Evolutionary conservation across 2,113 vertebrate genomes (phyloP).

Genomic region (Macquaria ambigua): DNA sequence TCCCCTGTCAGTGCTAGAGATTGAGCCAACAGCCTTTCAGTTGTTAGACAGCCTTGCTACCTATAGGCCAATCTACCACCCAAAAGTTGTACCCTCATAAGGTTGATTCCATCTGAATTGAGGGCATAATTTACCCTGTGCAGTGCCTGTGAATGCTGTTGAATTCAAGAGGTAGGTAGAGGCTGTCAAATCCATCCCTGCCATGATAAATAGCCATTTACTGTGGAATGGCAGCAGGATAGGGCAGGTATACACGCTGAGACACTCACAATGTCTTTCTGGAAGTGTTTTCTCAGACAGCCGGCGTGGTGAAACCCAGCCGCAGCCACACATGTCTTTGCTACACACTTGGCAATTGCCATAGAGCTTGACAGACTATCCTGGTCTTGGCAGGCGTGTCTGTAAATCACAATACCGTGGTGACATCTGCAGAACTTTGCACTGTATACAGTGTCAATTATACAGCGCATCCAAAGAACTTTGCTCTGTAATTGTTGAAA

Average conservation of each 20-base stretch:
- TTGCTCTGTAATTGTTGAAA: conserved; percentile 19
- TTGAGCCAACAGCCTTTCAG: conserved; percentile 64
- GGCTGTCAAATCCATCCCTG: conserved; percentile 76
- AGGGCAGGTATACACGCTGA: conserved; percentile 69
- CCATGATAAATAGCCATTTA: conserved; percentile 83
- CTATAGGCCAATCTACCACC: conserved; percentile 67
- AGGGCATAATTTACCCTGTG: conserved; percentile 71
- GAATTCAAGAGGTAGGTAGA: conserved; percentile 61
- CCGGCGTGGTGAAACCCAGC: conserved; percentile 57
- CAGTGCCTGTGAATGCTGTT: conserved; percentile 62
- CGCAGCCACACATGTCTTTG: conserved; percentile 60
- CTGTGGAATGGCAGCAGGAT: conserved; percentile 75
- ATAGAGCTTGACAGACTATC: conserved; percentile 74
- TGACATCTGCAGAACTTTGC: conserved; percentile 69
- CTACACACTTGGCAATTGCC: conserved; percentile 72
- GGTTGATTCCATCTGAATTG: conserved; percentile 74
- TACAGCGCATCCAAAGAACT: conserved; percentile 35
- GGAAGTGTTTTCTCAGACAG: conserved; percentile 73
- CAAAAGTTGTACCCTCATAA: conserved; percentile 67
- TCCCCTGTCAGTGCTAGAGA: conserved; percentile 54
- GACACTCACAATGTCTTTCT: conserved; percentile 67
- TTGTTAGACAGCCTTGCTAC: conserved; percentile 65
- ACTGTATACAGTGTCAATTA: conserved; percentile 59
- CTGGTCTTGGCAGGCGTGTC: conserved; percentile 62
- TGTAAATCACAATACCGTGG: conserved; percentile 64